Percentiles rank a stretch among this genome's conserved stretches.
Evolutionary conservation across 2,113 vertebrate species (phyloP).

Genomic region (Actenoides lindsayi): DNA sequence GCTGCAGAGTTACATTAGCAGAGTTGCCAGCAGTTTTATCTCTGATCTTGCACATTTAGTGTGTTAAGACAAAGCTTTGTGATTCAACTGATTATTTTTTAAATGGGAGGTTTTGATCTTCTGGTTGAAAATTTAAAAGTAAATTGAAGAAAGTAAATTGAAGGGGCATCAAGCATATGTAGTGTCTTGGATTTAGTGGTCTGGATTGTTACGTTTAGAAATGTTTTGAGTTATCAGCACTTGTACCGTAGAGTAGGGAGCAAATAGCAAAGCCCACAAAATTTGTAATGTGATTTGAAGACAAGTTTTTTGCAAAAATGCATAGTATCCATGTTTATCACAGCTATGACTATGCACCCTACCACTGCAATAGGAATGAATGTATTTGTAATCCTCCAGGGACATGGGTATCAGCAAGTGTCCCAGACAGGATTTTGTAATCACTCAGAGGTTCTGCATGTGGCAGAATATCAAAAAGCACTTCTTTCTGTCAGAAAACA

Average conservation of each 20-base stretch:
- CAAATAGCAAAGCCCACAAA: background rate
- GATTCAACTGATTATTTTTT: conserved; percentile 46
- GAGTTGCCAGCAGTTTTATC: conserved; percentile 28
- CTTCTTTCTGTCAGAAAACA: background rate
- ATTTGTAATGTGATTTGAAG: background rate
- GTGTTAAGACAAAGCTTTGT: conserved; percentile 32
- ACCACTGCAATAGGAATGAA: background rate
- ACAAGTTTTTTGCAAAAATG: background rate
- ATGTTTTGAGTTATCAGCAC: background rate
- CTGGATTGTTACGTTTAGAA: background rate
- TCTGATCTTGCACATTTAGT: conserved; percentile 46
- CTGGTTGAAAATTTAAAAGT: conserved; percentile 39
- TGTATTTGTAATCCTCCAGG: background rate
- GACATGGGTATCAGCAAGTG: background rate
- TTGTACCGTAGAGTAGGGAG: background rate
- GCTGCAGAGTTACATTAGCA: conserved; percentile 8
- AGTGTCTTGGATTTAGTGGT: background rate
- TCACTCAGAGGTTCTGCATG: accelerated
- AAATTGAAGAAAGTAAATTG: conserved; percentile 43
- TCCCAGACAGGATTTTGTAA: background rate
- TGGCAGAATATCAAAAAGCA: background rate
- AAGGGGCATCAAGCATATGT: background rate
- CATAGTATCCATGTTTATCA: background rate
- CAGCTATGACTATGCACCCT: background rate
- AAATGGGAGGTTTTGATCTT: conserved; percentile 45